Percentiles rank a stretch among this genome's conserved stretches.
Evolutionary conservation across 2,797 vertebrate genomes (phyloP).

Genomic region (Peromyscus attwateri): DNA sequence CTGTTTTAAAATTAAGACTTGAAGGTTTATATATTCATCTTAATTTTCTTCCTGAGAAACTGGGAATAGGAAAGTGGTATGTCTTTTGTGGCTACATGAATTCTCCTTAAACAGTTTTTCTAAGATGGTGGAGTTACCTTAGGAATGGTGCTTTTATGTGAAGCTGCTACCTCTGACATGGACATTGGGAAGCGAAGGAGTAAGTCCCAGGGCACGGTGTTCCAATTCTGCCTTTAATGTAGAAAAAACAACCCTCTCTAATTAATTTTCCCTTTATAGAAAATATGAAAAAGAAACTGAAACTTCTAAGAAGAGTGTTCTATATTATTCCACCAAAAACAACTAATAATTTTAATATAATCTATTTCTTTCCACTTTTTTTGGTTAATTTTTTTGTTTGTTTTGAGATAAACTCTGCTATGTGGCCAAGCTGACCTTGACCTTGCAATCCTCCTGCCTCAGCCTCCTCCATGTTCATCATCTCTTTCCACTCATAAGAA

Average conservation of each 20-base stretch:
- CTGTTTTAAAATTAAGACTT: slow-evolving; percentile 30
- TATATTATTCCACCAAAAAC: slow-evolving; percentile 30
- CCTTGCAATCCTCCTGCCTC: not conserved
- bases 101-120: slow-evolving; percentile 86
- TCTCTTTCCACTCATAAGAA: slow-evolving; percentile 30
- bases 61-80: slow-evolving; percentile 54
- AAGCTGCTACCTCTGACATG: slow-evolving; percentile 96
- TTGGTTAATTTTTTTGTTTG: not conserved
- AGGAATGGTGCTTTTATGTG: slow-evolving; percentile 96
- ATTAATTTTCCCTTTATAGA: slow-evolving; percentile 5
- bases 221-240: slow-evolving; percentile 44
- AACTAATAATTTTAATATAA: slow-evolving; percentile 42
- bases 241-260: not conserved
- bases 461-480: not conserved
- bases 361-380: not conserved
- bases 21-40: slow-evolving; percentile 40
- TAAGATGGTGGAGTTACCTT: slow-evolving; percentile 96
- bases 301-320: not conserved
- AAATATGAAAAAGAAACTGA: slow-evolving; percentile 11
- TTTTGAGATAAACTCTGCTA: not conserved
- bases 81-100: slow-evolving; percentile 62
- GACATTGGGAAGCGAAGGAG: slow-evolving; percentile 97
- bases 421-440: not conserved
- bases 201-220: slow-evolving; percentile 85
- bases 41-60: slow-evolving; percentile 51